Conservation (phyloP, 2,113 vertebrate genomes). For the Megaleporinus macrocephalus region DNA sequence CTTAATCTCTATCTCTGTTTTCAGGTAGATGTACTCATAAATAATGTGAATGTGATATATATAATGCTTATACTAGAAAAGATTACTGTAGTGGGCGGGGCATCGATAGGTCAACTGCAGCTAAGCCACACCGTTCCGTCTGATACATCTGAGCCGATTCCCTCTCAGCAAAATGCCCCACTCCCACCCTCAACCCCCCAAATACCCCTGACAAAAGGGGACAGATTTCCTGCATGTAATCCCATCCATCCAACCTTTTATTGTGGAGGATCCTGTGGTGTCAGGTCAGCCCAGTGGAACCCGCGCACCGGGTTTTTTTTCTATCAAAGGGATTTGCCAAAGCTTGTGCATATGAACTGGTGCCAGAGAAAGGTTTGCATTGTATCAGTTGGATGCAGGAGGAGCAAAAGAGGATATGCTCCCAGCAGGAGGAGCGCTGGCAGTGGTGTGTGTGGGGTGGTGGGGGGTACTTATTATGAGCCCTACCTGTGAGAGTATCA, state of each 20-base stretch:
- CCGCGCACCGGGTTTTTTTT: slow-evolving; percentile 19
- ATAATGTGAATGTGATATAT: too few relatives aligned
- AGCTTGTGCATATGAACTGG: slow-evolving; percentile 45
- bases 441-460: neutral
- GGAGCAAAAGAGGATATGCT: slow-evolving; percentile 32
- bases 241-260: slow-evolving; percentile 41
- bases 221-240: slow-evolving; percentile 49
- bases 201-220: neutral
- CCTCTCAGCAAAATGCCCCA: neutral
- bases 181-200: neutral
- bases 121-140: neutral
- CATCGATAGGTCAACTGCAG: neutral
- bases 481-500: slow-evolving; percentile 30
- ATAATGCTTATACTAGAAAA: neutral
- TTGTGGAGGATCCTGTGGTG: slow-evolving; percentile 35
- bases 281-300: slow-evolving; percentile 40
- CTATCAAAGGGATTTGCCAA: slow-evolving; percentile 43
- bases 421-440: slow-evolving; percentile 20
- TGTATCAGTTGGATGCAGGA: slow-evolving; percentile 30
- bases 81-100: neutral
- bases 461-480: slow-evolving; percentile 5
- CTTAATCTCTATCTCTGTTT: too few relatives aligned
- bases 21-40: too few relatives aligned
- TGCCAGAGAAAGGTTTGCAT: slow-evolving; percentile 14
- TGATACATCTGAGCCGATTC: neutral